Evolutionary conservation across 2,888 invertebrate genomes (phyloP), one percentile per base, ranked within the genome.

Genomic region (Branchellion lobata): DNA sequence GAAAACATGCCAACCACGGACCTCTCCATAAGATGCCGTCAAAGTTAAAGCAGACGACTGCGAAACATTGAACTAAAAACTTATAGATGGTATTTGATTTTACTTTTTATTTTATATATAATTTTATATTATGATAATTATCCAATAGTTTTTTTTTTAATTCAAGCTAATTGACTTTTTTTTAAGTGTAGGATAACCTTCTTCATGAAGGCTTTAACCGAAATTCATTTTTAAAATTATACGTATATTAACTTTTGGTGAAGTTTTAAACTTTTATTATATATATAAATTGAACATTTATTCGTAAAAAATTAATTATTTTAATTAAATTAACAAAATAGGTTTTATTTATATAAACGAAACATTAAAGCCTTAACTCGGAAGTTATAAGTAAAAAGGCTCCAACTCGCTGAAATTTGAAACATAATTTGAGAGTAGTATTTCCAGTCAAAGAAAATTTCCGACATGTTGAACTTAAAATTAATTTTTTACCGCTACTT

Each of bases 401-500:
- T n/a, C n/a, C n/a, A n/a, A n/a, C n/a, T n/a, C n/a, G n/a, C n/a
- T n/a, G n/a, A n/a, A n/a, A n/a, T n/a, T n/a, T n/a, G n/a, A n/a
- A n/a, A n/a, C n/a, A n/a, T n/a, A n/a, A n/a, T n/a, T n/a, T n/a
- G n/a, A n/a, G n/a, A n/a, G n/a, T n/a, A n/a, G n/a, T n/a, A n/a
- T n/a, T n/a, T n/a, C n/a, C n/a, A n/a, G n/a, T n/a, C n/a, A n/a
- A n/a, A n/a, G n/a, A n/a, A n/a, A n/a, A n/a, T n/a, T n/a, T n/a
- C n/a, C n/a, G n/a, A n/a, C n/a, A 40, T 40, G 40, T 14, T 5
- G 8, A 40, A 40, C 14, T 5, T 40, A 40, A 14, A 14, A 40
- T 40, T 40, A 40, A 8, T 40, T 40, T 73, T 73, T 36, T 36
- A 73, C 27, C 73, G 73, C 40, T 80, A 65, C 75, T 79, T 61